Conservation (phyloP, 2,113 vertebrate genomes). For the Alosa alosa region DNA sequence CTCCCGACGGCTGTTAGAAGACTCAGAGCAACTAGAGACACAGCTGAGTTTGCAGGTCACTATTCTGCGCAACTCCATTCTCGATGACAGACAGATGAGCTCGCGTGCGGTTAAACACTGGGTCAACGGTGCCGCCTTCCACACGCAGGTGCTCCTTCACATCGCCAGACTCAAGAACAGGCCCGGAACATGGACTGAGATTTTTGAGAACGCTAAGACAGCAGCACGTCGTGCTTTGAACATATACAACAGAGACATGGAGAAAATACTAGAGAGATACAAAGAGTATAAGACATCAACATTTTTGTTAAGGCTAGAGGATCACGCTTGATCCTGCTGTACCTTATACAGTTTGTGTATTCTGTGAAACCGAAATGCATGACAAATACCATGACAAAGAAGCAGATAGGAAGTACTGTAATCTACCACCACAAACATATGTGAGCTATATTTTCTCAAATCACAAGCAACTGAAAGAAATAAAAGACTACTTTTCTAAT, state of each 20-base stretch:
- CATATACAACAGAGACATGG: neutral
- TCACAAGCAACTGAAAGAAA: neutral
- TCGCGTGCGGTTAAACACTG: slow-evolving; percentile 12
- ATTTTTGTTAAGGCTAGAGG: no score
- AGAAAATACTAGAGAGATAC: neutral
- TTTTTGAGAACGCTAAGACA: neutral
- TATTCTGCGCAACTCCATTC: slow-evolving; percentile 20
- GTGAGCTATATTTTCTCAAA: neutral
- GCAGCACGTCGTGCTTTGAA: neutral
- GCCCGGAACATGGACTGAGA: neutral
- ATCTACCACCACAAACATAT: no score
- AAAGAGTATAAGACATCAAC: neutral
- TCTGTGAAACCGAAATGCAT: no score
- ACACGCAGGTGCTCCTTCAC: slow-evolving; percentile 28
- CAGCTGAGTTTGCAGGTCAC: slow-evolving; percentile 23
- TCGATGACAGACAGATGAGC: slow-evolving; percentile 22
- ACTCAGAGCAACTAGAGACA: neutral
- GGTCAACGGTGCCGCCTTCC: slow-evolving; percentile 25
- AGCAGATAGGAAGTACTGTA: no score
- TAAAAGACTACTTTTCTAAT: neutral
- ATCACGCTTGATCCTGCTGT: no score
- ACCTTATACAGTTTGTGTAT: no score
- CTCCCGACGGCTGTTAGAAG: neutral
- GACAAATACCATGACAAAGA: no score
- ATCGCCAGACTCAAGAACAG: slow-evolving; percentile 1